phyloP scores from a whole-genome alignment of 2,797 vertebrate genomes.

The Semotilus atromaculatus region DNA sequence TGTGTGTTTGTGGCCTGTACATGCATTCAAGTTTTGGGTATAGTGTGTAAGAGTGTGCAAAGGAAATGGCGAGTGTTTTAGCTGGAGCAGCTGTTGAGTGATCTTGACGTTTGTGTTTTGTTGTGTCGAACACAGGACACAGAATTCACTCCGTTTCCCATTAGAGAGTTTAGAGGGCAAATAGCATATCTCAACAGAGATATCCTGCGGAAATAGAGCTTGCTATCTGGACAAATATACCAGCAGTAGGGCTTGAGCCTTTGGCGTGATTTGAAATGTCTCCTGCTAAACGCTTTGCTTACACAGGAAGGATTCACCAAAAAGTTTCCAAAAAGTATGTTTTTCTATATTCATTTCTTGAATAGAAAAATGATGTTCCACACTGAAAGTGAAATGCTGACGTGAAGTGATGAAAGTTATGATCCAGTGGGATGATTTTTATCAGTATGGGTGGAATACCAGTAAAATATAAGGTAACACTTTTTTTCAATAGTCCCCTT shows the following conservation, averaged over 20 bases:
- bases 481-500: not conserved
- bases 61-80: slow-evolving; percentile 23
- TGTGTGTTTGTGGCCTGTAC: not conserved
- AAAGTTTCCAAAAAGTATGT: slow-evolving; percentile 4
- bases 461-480: not conserved
- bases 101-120: slow-evolving; percentile 23
- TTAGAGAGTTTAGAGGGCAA: slow-evolving; percentile 65
- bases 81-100: slow-evolving; percentile 12
- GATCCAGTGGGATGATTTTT: not conserved
- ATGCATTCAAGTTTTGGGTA: not conserved
- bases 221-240: slow-evolving; percentile 68
- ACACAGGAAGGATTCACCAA: slow-evolving; percentile 23
- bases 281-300: not conserved
- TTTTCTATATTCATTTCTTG: not conserved
- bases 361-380: not conserved
- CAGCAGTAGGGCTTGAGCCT: slow-evolving; percentile 20
- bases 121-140: slow-evolving; percentile 47
- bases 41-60: not conserved
- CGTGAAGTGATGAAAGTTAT: not conserved
- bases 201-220: slow-evolving; percentile 70
- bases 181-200: slow-evolving; percentile 68
- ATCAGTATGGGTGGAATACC: not conserved
- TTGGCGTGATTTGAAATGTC: slow-evolving; percentile 4
- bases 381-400: not conserved
- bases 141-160: slow-evolving; percentile 66